These are phyloP conservation scores for Rhopilema esculentum DNA, from an alignment of 30 jellyfish, hydroid and myxozoan species.

Conservation along the genomic window DNA sequence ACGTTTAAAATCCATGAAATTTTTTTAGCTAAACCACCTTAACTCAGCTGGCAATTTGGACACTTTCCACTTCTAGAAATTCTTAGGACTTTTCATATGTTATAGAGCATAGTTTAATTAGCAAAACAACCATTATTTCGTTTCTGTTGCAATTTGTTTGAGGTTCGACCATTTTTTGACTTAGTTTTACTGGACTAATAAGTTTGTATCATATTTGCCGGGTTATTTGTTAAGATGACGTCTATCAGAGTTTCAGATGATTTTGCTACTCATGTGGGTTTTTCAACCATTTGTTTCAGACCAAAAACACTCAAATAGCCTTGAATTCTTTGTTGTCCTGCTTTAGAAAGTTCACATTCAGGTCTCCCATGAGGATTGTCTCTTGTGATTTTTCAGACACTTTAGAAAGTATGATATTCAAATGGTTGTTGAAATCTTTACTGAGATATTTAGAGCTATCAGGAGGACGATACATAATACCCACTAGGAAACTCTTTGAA, in stretches of 20 bases:
- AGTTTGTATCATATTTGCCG: no score
- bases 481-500: slow-evolving; percentile 34
- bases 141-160: slow-evolving; percentile 13
- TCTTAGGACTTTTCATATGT: slow-evolving; percentile 47
- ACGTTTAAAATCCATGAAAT: slow-evolving; percentile 38
- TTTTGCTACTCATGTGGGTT: no score
- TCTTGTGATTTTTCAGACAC: slow-evolving; percentile 37
- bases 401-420: slow-evolving; percentile 5
- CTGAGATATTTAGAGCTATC: no score
- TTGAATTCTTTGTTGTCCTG: slow-evolving; percentile 42
- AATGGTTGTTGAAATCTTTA: no score
- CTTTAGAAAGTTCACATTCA: slow-evolving; percentile 13
- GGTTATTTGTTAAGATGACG: no score
- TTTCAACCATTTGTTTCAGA: no score
- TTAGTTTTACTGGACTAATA: no score
- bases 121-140: no score
- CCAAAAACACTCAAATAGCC: no score
- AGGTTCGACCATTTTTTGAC: slow-evolving; percentile 1
- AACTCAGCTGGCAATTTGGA: slow-evolving; percentile 30
- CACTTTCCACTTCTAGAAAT: slow-evolving; percentile 33
- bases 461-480: slow-evolving; percentile 25
- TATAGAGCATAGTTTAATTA: slow-evolving; percentile 22
- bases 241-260: no score
- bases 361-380: slow-evolving; percentile 47
- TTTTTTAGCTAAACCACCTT: slow-evolving; percentile 14